Percentiles rank a stretch among this genome's conserved stretches.
Conservation (phyloP, 2,888 invertebrate genomes). For the Dicyrtomina minuta region DNA sequence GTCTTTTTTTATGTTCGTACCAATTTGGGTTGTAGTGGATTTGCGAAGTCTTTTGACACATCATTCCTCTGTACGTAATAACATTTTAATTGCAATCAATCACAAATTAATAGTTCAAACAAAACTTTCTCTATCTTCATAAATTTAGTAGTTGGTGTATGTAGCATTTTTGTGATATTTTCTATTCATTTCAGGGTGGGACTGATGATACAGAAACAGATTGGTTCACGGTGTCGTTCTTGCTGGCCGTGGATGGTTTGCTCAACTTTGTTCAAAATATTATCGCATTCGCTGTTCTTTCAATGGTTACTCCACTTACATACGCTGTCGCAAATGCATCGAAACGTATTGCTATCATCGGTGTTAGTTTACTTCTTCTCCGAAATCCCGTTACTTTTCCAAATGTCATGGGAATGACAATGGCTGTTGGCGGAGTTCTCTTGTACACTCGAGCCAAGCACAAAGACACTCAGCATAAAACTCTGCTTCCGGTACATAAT, state of each 20-base stretch:
- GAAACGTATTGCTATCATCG: slow-evolving; percentile 89
- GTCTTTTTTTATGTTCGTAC: slow-evolving; percentile 77
- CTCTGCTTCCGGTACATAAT: slow-evolving; percentile 5
- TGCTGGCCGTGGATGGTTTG: slow-evolving; percentile 71
- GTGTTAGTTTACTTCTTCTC: slow-evolving; percentile 79
- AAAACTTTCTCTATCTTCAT: too few species aligned
- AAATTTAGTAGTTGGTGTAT: neutral
- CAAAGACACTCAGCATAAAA: slow-evolving; percentile 29
- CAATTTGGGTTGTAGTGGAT: slow-evolving; percentile 78
- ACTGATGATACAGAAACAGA: slow-evolving; percentile 17
- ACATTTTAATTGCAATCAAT: neutral
- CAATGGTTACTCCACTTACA: slow-evolving; percentile 86
- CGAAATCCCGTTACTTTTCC: slow-evolving; percentile 86
- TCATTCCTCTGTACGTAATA: slow-evolving; percentile 64
- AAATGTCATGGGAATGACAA: slow-evolving; percentile 86
- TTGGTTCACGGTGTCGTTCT: slow-evolving; percentile 24
- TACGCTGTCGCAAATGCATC: slow-evolving; percentile 95
- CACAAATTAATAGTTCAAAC: neutral
- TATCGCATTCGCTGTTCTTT: slow-evolving; percentile 89
- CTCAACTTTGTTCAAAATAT: slow-evolving; percentile 94
- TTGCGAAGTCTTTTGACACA: slow-evolving; percentile 64
- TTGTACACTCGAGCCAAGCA: slow-evolving; percentile 76
- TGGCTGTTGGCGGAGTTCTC: slow-evolving; percentile 86
- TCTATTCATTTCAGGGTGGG: slow-evolving; percentile 22
- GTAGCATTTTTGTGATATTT: neutral